Evolutionary conservation across 2,113 vertebrate species (phyloP).

Genomic region (Acrocephalus kingi): DNA sequence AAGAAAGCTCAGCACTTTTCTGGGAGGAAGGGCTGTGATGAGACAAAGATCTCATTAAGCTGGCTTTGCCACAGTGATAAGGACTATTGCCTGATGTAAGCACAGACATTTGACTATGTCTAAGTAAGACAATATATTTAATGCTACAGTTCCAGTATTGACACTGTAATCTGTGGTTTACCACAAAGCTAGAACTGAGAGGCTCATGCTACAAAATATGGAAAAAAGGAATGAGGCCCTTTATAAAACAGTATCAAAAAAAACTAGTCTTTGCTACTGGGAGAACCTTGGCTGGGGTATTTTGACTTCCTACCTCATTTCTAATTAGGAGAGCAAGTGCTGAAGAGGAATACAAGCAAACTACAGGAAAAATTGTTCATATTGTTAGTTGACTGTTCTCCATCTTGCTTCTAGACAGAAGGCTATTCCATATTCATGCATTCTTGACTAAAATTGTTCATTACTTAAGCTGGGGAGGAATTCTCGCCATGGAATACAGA

Average conservation of each 20-base stretch:
- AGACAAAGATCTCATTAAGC: neutral
- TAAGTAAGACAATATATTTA: neutral
- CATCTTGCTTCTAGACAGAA: neutral
- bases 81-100: neutral
- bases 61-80: neutral
- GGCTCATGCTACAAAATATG: neutral
- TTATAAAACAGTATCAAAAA: neutral
- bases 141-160: neutral
- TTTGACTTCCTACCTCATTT: neutral
- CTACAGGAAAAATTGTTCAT: neutral
- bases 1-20: constrained; percentile 14
- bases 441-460: neutral
- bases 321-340: neutral
- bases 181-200: neutral
- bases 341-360: neutral
- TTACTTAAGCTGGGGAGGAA: neutral
- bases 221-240: neutral
- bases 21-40: neutral
- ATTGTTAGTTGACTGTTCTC: neutral
- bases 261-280: neutral
- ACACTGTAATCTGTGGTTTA: neutral
- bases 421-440: neutral
- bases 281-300: neutral
- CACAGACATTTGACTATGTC: neutral
- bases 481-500: neutral